Base-by-base conservation (phyloP, 2,888 invertebrate genomes). In the Synergus japonicus region DNA sequence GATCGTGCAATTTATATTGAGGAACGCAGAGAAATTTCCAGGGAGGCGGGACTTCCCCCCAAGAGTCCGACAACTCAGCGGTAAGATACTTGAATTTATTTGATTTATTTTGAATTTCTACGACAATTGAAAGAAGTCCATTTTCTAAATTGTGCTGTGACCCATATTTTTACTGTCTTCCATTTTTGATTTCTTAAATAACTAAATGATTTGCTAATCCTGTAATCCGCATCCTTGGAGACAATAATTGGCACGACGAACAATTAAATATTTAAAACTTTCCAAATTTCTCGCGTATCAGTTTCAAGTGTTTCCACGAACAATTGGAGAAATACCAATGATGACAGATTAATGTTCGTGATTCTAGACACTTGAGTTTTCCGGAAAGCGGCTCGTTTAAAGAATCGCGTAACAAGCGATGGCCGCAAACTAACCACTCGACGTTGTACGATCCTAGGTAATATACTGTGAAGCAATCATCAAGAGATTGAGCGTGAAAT, bases 41-140 rank as follows among this genome's bases (percentile, higher is more conserved):
- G 90, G 85, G 92, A 92, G 85, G 88, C 91, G 88, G 95, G 96
- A 92, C 93, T 95, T 86, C 97, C 97, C 84, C 96, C 97, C 90
- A 96, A 96, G 92, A 97, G 96, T 94, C 96, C 96, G 92, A 94
- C 95, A 92, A 94, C 94, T 92, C 94, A 94, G 92, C 94, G 95
- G 95, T 95, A 91, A 93, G 93, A 89, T 78, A 12, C 18, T 22
- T 58, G 13, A 60, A 18, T 58, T 37, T 5, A 4, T 46, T 9
- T n/a, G 9, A 46, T 44, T 9, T 29, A 29, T 1, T 18, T n/a
- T 37, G n/a, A 66, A 43, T 37, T 37, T 37, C 37, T 37, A 37
- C 15, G 8, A 66, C 12, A 29, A 7, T 15, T 46, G 18, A 41
- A 3, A 46, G 44, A 15, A 73, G 18, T 73, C 15, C 4, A 22